Conservation (phyloP, 2,797 vertebrate species). For the Acipenser oxyrinchus region DNA sequence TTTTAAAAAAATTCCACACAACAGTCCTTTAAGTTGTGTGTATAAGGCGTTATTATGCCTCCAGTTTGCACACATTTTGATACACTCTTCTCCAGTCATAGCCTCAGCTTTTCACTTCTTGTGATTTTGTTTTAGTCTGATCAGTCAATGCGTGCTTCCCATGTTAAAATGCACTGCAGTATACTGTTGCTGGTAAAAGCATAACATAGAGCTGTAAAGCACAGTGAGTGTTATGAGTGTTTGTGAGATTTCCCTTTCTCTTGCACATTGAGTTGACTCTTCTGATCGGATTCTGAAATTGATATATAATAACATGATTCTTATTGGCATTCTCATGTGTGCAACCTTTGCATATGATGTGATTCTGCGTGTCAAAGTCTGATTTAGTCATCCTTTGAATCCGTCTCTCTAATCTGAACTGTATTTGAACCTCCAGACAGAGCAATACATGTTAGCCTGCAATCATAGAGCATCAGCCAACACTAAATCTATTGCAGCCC, state of each 20-base stretch:
- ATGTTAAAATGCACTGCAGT: neutral
- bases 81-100: too few species aligned
- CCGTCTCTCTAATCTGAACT: conserved; percentile 21
- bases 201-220: neutral
- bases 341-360: conserved; percentile 15
- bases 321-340: conserved; percentile 16
- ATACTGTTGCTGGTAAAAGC: neutral
- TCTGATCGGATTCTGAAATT: neutral
- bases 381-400: conserved; percentile 19
- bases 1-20: too few species aligned
- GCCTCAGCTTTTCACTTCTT: too few species aligned
- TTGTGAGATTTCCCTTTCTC: neutral
- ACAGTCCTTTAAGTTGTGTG: too few species aligned
- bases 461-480: neutral
- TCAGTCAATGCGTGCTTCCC: neutral
- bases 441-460: neutral
- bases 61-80: too few species aligned
- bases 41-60: too few species aligned
- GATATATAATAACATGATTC: conserved; percentile 21
- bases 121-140: neutral
- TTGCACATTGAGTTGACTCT: too few species aligned
- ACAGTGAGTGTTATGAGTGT: neutral
- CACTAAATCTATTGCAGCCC: too few species aligned
- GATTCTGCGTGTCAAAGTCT: conserved; percentile 18
- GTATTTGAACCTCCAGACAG: conserved; percentile 21